Evolutionary conservation across 2,888 invertebrate genomes (phyloP).

Genomic region (Ametastegia equiseti): DNA sequence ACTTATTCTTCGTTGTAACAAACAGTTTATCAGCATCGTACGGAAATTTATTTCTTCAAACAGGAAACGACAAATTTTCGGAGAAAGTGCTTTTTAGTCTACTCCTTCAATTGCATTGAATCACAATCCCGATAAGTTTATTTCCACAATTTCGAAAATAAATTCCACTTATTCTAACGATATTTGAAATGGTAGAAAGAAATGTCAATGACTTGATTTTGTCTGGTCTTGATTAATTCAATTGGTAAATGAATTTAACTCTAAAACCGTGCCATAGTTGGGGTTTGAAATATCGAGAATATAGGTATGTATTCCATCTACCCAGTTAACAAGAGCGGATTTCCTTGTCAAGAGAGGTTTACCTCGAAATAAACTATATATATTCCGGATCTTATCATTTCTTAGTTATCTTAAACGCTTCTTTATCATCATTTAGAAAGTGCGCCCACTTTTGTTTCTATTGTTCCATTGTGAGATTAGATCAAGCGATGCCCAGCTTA

Average conservation of each 20-base stretch:
- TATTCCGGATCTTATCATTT: conserved; percentile 23
- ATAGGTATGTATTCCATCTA: not conserved
- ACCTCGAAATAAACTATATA: not conserved
- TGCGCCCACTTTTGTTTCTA: conserved; percentile 35
- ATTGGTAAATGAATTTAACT: not conserved
- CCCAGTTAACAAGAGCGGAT: not conserved
- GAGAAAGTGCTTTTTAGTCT: too few relatives aligned
- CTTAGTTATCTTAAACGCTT: conserved; percentile 32
- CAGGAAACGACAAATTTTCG: too few relatives aligned
- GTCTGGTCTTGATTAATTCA: not conserved
- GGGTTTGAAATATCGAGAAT: not conserved
- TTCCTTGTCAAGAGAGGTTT: not conserved
- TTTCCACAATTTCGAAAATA: too few relatives aligned
- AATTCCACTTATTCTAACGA: too few relatives aligned
- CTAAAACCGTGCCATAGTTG: not conserved
- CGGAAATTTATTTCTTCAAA: too few relatives aligned
- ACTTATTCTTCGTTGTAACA: too few relatives aligned
- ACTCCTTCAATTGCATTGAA: too few relatives aligned
- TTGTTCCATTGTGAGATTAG: conserved; percentile 35
- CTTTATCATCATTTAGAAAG: conserved; percentile 42
- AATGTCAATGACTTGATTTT: too few relatives aligned
- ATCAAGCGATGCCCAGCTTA: conserved; percentile 16
- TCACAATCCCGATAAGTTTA: too few relatives aligned
- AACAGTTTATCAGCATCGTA: too few relatives aligned
- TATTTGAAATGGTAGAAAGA: too few relatives aligned